These are phyloP conservation scores for Salvelinus namaycush DNA, from an alignment of 2,113 vertebrate genomes.

Conservation along the genomic window DNA sequence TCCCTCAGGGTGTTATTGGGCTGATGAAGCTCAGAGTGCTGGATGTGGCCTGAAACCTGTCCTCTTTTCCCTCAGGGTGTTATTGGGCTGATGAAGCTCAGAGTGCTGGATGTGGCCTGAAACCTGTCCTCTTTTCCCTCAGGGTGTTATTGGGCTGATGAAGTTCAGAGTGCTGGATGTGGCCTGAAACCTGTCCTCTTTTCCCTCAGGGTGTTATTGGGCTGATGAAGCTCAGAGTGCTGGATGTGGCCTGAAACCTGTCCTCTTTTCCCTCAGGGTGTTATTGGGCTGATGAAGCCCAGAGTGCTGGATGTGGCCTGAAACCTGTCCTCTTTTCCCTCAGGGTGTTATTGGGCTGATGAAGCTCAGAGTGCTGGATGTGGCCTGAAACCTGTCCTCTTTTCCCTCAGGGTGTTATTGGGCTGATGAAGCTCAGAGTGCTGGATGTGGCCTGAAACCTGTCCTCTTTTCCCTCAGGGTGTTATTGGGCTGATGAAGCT, in stretches of 20 bases:
- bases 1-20: too few relatives aligned
- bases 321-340: too few relatives aligned
- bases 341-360: too few relatives aligned
- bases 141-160: too few relatives aligned
- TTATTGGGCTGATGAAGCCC: slow-evolving; percentile 69
- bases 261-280: too few relatives aligned
- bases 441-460: slow-evolving; percentile 81
- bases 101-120: slow-evolving; percentile 78
- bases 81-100: slow-evolving; percentile 70
- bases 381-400: slow-evolving; percentile 83
- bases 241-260: slow-evolving; percentile 82
- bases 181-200: slow-evolving; percentile 82
- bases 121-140: too few relatives aligned
- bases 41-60: slow-evolving; percentile 81
- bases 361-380: slow-evolving; percentile 74
- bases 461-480: too few relatives aligned
- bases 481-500: slow-evolving; percentile 71
- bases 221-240: slow-evolving; percentile 68
- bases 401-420: too few relatives aligned
- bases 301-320: slow-evolving; percentile 79
- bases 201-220: too few relatives aligned
- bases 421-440: slow-evolving; percentile 69
- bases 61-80: too few relatives aligned
- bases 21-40: slow-evolving; percentile 72
- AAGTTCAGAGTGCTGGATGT: slow-evolving; percentile 77